Evolutionary conservation across 2,888 invertebrate genomes (phyloP), one percentile per base, ranked within the genome.

Genomic region (Phyllotreta cruciferae): DNA sequence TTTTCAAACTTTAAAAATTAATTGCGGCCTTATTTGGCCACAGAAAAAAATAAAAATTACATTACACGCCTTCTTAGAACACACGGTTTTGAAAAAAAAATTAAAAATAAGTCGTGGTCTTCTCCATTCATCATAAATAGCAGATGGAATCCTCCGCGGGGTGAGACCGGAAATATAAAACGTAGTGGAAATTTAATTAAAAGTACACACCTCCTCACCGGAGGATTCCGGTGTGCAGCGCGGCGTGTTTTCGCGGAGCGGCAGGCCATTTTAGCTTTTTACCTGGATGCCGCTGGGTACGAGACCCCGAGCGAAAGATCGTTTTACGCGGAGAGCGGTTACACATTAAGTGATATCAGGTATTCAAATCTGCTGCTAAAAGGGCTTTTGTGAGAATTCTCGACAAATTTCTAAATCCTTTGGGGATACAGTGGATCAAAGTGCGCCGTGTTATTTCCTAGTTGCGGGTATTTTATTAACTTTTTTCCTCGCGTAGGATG

Each of bases 171-270:
- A 45, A 37, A 53, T 41, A 35, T 54, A 35, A 61, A 49, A 49
- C 47, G 44, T 10, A 44, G 52, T 56, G 38, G 24, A 56, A 47
- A 62, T 56, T 50, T 62, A 62, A 62, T 62, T 62, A 56, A 62
- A 62, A 55, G 42, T 52, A 62, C 44, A 56, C 49, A 62, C 56
- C 50, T 50, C 9, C 39, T 10, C 44, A 14, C 42, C 13, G 35
- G 39, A 13, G 41, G 50, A 58, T 35, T 58, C 52, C 53, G 24
- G 24, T 44, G 60, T 60, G 53, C 53, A 60, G 39, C 24, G 42
- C 35, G 49, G 52, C 52, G 60, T 60, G 39, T 62, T 56, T 45
- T 45, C 52, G 14, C 44, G 36, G 11, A 37, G 11, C 11, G 11
- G 35, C 37, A 52, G 52, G 52, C 52, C 38, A 52, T 52, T 52